Conservation (phyloP, 2,113 vertebrate genomes). For the Salvator merianae region DNA sequence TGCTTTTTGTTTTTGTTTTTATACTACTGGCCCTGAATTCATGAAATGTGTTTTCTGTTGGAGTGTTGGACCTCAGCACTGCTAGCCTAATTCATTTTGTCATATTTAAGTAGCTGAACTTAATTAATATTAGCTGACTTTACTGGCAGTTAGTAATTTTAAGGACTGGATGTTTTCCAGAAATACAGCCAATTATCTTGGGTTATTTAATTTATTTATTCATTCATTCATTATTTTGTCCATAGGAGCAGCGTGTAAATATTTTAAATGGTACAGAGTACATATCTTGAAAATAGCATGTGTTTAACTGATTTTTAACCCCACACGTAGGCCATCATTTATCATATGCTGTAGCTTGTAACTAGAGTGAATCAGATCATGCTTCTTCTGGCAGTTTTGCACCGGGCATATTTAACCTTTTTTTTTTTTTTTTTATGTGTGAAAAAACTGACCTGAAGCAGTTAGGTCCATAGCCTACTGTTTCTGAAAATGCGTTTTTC, state of each 20-base stretch:
- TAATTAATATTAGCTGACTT: too few species aligned
- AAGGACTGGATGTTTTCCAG: neutral
- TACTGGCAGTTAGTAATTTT: neutral
- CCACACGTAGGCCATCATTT: too few species aligned
- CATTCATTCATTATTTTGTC: neutral
- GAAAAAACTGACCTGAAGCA: neutral
- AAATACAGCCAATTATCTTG: too few species aligned
- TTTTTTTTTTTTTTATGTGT: neutral
- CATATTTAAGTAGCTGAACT: too few species aligned
- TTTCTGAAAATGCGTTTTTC: neutral
- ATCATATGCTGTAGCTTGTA: neutral
- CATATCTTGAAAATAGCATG: neutral
- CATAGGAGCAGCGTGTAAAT: neutral
- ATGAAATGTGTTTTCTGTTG: too few species aligned
- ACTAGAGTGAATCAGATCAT: neutral
- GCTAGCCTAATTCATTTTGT: too few species aligned
- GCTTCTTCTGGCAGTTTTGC: neutral
- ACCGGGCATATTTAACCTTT: neutral
- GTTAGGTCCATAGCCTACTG: neutral
- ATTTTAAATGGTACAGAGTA: neutral
- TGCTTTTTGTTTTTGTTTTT: too few species aligned
- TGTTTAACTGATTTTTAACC: neutral
- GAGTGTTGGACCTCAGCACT: too few species aligned
- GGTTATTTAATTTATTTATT: too few species aligned
- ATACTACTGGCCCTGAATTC: too few species aligned